A percentile compares a stretch with the other conserved stretches of the same genome.
Evolutionary conservation across 1,140 invertebrate genomes (phyloP).

Genomic region (Drosophila lacertosa): DNA sequence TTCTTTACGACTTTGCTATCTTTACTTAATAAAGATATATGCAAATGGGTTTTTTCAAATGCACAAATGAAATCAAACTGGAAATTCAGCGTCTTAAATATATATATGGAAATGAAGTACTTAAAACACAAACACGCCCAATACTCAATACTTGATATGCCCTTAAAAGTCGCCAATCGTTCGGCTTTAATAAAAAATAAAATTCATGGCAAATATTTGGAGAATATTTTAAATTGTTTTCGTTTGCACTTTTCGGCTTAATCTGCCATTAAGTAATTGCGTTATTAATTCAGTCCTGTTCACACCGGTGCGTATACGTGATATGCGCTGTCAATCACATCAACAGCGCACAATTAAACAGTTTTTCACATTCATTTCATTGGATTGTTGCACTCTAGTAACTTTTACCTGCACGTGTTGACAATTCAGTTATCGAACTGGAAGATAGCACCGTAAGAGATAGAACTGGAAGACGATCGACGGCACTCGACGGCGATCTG

Average conservation of each 20-base stretch:
- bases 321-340: conserved; percentile 14
- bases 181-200: not conserved
- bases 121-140: conserved; percentile 1
- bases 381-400: not conserved
- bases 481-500: conserved; percentile 12
- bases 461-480: not conserved
- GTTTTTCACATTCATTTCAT: not conserved
- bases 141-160: not conserved
- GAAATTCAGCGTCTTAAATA: conserved; percentile 9
- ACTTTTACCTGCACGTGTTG: conserved; percentile 1
- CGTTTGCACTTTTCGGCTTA: not conserved
- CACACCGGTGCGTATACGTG: conserved; percentile 19
- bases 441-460: not conserved
- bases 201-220: not conserved
- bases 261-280: conserved; percentile 3
- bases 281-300: conserved; percentile 9
- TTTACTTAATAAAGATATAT: conserved; percentile 13
- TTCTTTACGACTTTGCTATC: not conserved
- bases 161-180: not conserved
- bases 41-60: conserved; percentile 12
- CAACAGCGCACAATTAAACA: not conserved
- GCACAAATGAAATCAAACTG: conserved; percentile 12
- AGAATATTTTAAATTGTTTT: not conserved
- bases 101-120: conserved; percentile 20
- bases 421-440: not conserved